Evolutionary conservation across 1,140 invertebrate species (phyloP).

Genomic region (Camponotus vicinus): DNA sequence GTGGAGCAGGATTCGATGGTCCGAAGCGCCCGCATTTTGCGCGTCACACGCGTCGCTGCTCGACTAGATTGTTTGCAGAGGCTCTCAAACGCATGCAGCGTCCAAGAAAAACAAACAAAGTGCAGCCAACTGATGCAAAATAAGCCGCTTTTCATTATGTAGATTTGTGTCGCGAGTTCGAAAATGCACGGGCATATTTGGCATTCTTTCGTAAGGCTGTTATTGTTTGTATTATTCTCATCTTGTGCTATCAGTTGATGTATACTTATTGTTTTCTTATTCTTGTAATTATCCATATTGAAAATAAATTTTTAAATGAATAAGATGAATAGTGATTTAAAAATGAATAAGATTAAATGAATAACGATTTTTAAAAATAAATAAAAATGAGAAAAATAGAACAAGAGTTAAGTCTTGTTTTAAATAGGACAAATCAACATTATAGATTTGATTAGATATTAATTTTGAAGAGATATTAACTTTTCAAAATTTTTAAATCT

Average conservation of each 20-base stretch:
- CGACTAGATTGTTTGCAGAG: constrained; percentile 87
- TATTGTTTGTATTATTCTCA: not conserved
- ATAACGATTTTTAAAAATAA: not conserved
- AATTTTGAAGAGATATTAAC: not conserved
- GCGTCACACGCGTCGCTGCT: constrained; percentile 86
- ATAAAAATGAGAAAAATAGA: not conserved
- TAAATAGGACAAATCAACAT: not conserved
- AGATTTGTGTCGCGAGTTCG: constrained; percentile 14
- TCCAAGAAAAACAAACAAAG: constrained; percentile 67
- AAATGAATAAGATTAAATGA: too few relatives aligned
- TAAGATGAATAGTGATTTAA: not conserved
- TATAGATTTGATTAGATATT: not conserved
- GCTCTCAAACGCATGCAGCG: constrained; percentile 82
- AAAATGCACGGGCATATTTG: not conserved
- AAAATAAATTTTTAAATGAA: not conserved
- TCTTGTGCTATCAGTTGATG: constrained; percentile 2
- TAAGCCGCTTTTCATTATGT: constrained; percentile 45
- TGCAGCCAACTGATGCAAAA: constrained; percentile 31
- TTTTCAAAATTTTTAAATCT: not conserved
- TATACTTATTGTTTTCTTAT: not conserved
- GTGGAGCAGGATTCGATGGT: constrained; percentile 80
- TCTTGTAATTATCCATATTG: not conserved
- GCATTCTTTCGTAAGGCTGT: not conserved
- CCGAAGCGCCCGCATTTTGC: constrained; percentile 86
- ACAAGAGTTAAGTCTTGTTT: not conserved